Percentiles rank a stretch among this genome's conserved stretches.
Conservation (phyloP, 2,888 invertebrate genomes). For the Apotomis turbidana region DNA sequence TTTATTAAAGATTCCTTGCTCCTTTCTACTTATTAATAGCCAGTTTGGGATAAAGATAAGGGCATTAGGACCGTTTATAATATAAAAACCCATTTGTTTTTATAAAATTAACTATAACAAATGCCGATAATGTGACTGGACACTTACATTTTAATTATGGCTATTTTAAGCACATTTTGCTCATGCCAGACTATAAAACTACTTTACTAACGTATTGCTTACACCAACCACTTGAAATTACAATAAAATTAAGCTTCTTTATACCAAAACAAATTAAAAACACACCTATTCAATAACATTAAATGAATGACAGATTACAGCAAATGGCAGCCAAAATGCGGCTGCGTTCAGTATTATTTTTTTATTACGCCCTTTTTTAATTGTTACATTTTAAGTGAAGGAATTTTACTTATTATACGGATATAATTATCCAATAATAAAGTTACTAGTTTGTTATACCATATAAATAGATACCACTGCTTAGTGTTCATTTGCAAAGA, state of each 20-base stretch:
- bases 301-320: slow-evolving; percentile 78
- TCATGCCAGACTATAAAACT: slow-evolving; percentile 47
- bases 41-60: slow-evolving; percentile 19
- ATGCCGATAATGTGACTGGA: slow-evolving; percentile 42
- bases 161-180: slow-evolving; percentile 58
- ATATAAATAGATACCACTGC: too few species aligned
- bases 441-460: too few species aligned
- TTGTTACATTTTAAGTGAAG: not conserved
- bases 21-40: slow-evolving; percentile 16
- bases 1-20: slow-evolving; percentile 48
- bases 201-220: slow-evolving; percentile 49
- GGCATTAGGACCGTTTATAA: slow-evolving; percentile 5
- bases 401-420: too few species aligned
- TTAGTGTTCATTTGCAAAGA: too few species aligned
- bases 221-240: slow-evolving; percentile 50
- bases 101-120: slow-evolving; percentile 33
- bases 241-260: slow-evolving; percentile 49
- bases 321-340: slow-evolving; percentile 60
- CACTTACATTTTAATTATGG: slow-evolving; percentile 64
- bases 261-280: slow-evolving; percentile 47
- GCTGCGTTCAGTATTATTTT: slow-evolving; percentile 43
- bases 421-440: too few species aligned
- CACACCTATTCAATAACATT: slow-evolving; percentile 75
- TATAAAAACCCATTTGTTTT: slow-evolving; percentile 32
- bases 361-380: not conserved